These are phyloP conservation scores for Perognathus longimembris DNA, from an alignment of 2,113 vertebrate species.

Conservation along the genomic window DNA sequence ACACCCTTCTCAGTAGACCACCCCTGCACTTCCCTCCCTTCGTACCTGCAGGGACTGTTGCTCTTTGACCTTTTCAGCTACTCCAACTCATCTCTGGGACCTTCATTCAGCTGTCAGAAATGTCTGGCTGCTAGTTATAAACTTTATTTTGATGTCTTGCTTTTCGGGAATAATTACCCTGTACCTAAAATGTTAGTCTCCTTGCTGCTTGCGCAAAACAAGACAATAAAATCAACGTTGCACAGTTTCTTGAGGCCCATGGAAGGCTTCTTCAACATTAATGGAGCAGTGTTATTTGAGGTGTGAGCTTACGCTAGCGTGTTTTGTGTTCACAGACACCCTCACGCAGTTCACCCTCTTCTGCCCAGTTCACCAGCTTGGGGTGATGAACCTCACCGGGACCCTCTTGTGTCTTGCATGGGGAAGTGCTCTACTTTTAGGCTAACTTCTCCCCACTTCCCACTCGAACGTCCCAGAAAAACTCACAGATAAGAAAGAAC, in stretches of 20 bases:
- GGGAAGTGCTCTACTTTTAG: background rate
- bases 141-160: conserved; percentile 90
- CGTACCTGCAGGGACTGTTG: conserved; percentile 53
- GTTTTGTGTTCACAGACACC: background rate
- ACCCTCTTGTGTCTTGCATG: too few relatives aligned
- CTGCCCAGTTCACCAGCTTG: background rate
- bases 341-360: background rate
- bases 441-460: rapidly evolving
- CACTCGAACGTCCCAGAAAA: background rate
- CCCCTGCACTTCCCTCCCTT: conserved; percentile 62
- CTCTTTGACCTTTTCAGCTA: conserved; percentile 86
- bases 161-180: conserved; percentile 89
- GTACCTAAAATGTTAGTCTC: conserved; percentile 87
- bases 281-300: conserved; percentile 78
- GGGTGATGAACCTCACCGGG: background rate
- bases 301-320: conserved; percentile 70
- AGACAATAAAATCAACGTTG: conserved; percentile 89
- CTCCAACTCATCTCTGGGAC: conserved; percentile 79
- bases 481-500: background rate
- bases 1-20: rapidly evolving
- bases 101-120: conserved; percentile 84
- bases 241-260: conserved; percentile 85
- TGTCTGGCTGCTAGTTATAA: conserved; percentile 83
- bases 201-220: conserved; percentile 88
- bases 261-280: conserved; percentile 86